Evolutionary conservation across 1,140 invertebrate species (phyloP).

Genomic region (Drosophila kohkoa): DNA sequence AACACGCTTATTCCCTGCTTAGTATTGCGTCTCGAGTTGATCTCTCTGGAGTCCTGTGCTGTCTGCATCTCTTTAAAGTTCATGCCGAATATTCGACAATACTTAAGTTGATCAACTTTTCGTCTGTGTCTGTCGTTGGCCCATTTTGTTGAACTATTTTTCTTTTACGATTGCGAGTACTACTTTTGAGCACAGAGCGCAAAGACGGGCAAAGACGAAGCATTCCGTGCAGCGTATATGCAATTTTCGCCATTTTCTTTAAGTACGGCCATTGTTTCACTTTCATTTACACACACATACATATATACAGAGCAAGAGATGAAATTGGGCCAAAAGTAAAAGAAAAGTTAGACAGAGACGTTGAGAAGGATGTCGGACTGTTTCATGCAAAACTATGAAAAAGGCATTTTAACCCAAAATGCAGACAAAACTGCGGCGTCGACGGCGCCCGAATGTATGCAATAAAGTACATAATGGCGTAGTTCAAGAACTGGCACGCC

Average conservation of each 20-base stretch:
- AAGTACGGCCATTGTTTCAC: conserved; percentile 80
- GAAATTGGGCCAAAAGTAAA: conserved; percentile 73
- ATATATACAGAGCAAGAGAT: conserved; percentile 26
- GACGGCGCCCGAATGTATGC: conserved; percentile 77
- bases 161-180: conserved; percentile 19
- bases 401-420: conserved; percentile 56
- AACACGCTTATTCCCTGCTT: not conserved
- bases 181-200: not conserved
- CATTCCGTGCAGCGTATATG: conserved; percentile 66
- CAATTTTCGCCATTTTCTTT: conserved; percentile 82
- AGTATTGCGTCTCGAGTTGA: not conserved
- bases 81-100: not conserved
- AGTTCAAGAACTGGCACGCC: conserved; percentile 75
- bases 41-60: not conserved
- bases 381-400: conserved; percentile 67
- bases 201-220: conserved; percentile 12
- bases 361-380: conserved; percentile 26
- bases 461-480: conserved; percentile 82
- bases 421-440: conserved; percentile 49
- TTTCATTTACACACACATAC: conserved; percentile 60
- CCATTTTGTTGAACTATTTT: conserved; percentile 43
- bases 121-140: conserved; percentile 3
- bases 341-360: conserved; percentile 52
- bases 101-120: conserved; percentile 34
- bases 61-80: conserved; percentile 11